Conservation (phyloP, 2,797 vertebrate species). For the Chelon auratus region DNA sequence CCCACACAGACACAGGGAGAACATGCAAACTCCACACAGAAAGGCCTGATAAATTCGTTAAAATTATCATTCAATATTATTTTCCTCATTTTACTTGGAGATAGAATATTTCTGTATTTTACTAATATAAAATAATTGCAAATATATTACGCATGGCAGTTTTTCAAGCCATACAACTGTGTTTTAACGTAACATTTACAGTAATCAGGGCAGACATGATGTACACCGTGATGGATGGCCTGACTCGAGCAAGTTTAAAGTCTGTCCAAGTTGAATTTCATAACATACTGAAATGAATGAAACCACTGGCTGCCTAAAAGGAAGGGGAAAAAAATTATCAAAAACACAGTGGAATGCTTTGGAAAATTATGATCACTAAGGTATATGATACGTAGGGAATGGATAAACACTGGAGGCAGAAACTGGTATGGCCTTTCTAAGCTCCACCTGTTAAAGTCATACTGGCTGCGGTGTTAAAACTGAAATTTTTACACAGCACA, state of each 20-base stretch:
- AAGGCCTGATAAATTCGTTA: no score
- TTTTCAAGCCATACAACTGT: not conserved
- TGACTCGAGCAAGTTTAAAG: slow-evolving; percentile 37
- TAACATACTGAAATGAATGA: slow-evolving; percentile 49
- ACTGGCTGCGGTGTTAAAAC: not conserved
- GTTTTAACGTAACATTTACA: slow-evolving; percentile 26
- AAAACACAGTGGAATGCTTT: slow-evolving; percentile 35
- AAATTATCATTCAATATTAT: no score
- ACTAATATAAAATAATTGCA: no score
- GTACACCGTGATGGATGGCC: slow-evolving; percentile 42
- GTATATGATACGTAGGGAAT: slow-evolving; percentile 9
- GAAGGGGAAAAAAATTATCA: slow-evolving; percentile 25
- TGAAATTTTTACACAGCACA: not conserved
- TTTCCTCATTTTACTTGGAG: not conserved
- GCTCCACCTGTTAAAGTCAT: not conserved
- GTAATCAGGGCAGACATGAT: slow-evolving; percentile 40
- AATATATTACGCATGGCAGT: slow-evolving; percentile 5
- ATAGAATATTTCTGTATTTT: not conserved
- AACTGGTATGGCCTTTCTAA: not conserved
- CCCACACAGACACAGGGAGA: no score
- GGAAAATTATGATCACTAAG: slow-evolving; percentile 27
- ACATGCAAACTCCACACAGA: no score
- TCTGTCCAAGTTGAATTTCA: slow-evolving; percentile 52
- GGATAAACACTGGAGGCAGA: slow-evolving; percentile 12
- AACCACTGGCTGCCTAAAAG: slow-evolving; percentile 27